Percentiles rank a stretch among this genome's conserved stretches.
Evolutionary conservation across 1,140 invertebrate species (phyloP).

Genomic region (Hyphantria cunea): DNA sequence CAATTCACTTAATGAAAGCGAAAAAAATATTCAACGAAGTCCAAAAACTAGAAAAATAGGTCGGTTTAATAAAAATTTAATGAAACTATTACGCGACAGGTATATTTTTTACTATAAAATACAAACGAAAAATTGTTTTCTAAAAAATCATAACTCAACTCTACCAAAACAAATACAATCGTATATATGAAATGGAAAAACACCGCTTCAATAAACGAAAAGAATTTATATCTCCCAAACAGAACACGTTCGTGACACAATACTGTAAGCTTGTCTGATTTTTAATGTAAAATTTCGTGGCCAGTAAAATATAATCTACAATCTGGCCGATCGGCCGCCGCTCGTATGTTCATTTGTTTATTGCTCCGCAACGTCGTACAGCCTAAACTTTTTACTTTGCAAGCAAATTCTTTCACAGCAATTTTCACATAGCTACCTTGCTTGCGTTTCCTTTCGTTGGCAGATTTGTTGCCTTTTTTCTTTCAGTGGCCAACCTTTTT

Average conservation of each 20-base stretch:
- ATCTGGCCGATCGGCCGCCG: constrained; percentile 49
- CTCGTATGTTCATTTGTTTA: constrained; percentile 67
- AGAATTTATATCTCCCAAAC: constrained; percentile 28
- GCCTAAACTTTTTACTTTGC: constrained; percentile 50
- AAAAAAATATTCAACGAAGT: neutral
- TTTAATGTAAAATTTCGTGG: constrained; percentile 34
- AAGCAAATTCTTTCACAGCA: constrained; percentile 61
- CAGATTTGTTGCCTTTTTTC: constrained; percentile 58
- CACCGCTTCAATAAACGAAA: constrained; percentile 16
- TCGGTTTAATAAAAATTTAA: no score
- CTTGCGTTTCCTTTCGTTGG: constrained; percentile 59
- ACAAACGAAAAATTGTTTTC: no score
- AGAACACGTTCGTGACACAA: constrained; percentile 27
- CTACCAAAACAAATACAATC: no score
- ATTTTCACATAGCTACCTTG: constrained; percentile 65
- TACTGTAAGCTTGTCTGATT: constrained; percentile 28
- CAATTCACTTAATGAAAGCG: constrained; percentile 1
- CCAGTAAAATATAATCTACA: constrained; percentile 56
- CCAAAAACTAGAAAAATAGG: no score
- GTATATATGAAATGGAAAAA: no score
- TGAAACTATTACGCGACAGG: no score
- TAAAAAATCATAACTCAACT: no score
- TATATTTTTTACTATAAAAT: no score
- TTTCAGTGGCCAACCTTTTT: constrained; percentile 29
- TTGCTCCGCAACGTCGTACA: constrained; percentile 51